Percentiles rank a stretch among this genome's conserved stretches.
phyloP scores from a whole-genome alignment of 2,113 vertebrate species.

The Phalacrocorax brasilianus region DNA sequence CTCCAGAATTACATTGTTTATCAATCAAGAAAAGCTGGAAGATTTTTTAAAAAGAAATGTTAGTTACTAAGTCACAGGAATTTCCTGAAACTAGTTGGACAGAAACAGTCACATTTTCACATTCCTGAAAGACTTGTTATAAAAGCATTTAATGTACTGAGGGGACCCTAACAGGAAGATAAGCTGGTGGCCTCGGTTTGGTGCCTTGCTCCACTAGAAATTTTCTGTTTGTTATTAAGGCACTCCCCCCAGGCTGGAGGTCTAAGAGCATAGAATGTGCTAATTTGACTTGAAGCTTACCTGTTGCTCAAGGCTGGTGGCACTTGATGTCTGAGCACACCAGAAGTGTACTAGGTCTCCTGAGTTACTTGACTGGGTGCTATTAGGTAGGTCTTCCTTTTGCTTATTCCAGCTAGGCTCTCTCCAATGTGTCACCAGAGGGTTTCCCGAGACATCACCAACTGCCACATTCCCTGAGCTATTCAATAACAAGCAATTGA shows the following conservation, averaged over 20 bases:
- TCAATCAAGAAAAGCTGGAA: not conserved
- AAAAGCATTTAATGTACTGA: not conserved
- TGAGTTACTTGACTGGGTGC: not conserved
- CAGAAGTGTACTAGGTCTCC: not conserved
- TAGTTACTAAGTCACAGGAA: not conserved
- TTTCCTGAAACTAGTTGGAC: not conserved
- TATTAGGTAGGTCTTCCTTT: not conserved
- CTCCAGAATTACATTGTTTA: not conserved
- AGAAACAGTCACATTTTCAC: not conserved
- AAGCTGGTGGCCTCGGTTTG: not conserved
- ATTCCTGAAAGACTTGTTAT: not conserved
- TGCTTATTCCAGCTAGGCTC: not conserved
- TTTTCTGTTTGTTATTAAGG: not conserved
- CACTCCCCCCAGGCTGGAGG: not conserved
- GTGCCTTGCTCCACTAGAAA: not conserved
- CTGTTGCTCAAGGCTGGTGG: not conserved
- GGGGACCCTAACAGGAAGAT: not conserved
- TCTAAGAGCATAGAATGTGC: not conserved
- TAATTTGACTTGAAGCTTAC: not conserved
- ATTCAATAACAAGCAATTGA: not conserved
- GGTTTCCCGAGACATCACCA: not conserved
- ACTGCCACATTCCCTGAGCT: not conserved
- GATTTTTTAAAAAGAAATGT: not conserved
- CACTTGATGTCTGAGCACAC: fast-evolving
- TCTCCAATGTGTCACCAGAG: fast-evolving